Evolutionary conservation across 1,140 invertebrate genomes (phyloP), one percentile per base, ranked within the genome.

Genomic region (Rhopalosiphum maidis): DNA sequence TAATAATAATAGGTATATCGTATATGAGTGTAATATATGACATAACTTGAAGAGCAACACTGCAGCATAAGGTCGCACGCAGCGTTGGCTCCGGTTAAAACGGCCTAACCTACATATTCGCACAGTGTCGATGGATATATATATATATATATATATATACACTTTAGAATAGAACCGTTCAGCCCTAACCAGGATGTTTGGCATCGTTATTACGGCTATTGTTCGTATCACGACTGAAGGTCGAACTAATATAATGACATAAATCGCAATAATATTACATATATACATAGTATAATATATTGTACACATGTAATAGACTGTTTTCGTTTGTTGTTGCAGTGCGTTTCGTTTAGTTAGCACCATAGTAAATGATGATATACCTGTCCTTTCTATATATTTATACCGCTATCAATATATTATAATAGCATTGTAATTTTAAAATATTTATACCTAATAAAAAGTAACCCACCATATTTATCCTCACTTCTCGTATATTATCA

Each of bases 211-310:
- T 91, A 91, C 48, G 54, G 46, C 92, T 35, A 91, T 94, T 94
- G 92, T 94, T 92, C 77, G 48, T 92, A 91, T 48, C 55, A n/a
- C 68, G 60, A 77, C 90, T 82, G 91, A 92, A 92, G 91, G 91
- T 92, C 37, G 91, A 92, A 92, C 91, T 85, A 92, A 92, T 92
- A 92, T 92, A 92, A 85, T 85, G 91, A 92, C 82, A 92, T 85
- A 92, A 92, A 92, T 92, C 77, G 91, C 77, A 54, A 83, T 83
- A 41, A 51, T 85, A 92, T 43, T n/a, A 48, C 15, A 30, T 41
- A 55, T 87, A 86, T 85, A 48, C 9, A 88, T 51, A 88, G 8
- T 48, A 46, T 30, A 23, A 35, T 87, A 48, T 88, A 35, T 25
- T n/a, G 46, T n/a, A 23, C 23, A n/a, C 86, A 1, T 22, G 30